Percentiles rank a stretch among this genome's conserved stretches.
Conservation (phyloP, 2,888 invertebrate genomes). For the Drosophila rellima region DNA sequence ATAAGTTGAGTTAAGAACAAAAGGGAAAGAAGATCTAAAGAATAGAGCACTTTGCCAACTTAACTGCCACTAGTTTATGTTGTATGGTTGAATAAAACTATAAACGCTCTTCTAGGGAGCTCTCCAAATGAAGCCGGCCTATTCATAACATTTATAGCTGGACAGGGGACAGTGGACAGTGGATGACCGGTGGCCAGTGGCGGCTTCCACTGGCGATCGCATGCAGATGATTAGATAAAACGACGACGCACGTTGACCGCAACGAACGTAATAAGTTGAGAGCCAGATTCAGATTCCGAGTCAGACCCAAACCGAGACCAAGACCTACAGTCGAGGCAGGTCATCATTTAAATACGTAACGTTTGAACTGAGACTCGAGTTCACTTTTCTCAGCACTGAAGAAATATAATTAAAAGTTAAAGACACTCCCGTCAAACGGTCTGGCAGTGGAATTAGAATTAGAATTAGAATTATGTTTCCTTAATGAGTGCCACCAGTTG, state of each 20-base stretch:
- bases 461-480: conserved; percentile 81
- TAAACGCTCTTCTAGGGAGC: conserved; percentile 62
- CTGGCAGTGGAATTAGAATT: conserved; percentile 37
- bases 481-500: conserved; percentile 74
- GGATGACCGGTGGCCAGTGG: conserved; percentile 13
- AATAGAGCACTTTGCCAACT: conserved; percentile 60
- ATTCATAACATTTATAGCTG: conserved; percentile 71
- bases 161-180: conserved; percentile 12
- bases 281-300: conserved; percentile 6
- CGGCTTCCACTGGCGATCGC: conserved; percentile 39
- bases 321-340: conserved; percentile 18
- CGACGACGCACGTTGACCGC: conserved; percentile 64
- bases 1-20: conserved; percentile 23
- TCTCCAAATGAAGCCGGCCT: conserved; percentile 64
- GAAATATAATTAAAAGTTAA: conserved; percentile 76
- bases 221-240: conserved; percentile 74
- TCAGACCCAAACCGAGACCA: conserved; percentile 7
- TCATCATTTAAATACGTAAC: conserved; percentile 51
- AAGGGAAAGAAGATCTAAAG: conserved; percentile 5
- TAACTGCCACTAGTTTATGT: conserved; percentile 61
- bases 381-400: conserved; percentile 70
- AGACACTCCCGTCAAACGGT: conserved; percentile 57
- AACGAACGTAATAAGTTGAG: conserved; percentile 68
- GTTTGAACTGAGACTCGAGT: conserved; percentile 40
- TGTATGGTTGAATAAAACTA: conserved; percentile 70